These are phyloP conservation scores for Acrocephalus arundinaceus DNA, from an alignment of 2,113 vertebrate genomes.

Conservation along the genomic window DNA sequence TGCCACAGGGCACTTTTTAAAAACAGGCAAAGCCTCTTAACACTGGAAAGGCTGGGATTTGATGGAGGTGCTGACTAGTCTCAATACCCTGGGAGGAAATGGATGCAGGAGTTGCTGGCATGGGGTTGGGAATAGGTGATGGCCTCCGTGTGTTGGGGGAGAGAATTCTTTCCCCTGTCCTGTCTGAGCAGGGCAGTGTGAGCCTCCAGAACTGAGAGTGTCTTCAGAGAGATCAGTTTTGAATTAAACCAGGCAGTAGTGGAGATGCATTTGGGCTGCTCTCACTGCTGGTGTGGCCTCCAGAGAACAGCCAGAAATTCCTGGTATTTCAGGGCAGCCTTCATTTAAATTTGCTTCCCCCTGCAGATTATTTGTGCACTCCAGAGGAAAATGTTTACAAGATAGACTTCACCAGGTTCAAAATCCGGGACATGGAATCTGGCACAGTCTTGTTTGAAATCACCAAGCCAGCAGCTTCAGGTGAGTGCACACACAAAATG, in stretches of 20 bases:
- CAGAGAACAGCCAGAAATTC: neutral
- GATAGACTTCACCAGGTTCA: slow-evolving; percentile 98
- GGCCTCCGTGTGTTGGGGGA: neutral
- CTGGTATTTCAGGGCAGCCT: neutral
- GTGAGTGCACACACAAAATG: slow-evolving; percentile 65
- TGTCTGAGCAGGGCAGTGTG: neutral
- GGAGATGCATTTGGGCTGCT: neutral
- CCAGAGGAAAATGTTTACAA: slow-evolving; percentile 96
- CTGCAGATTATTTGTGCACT: slow-evolving; percentile 91
- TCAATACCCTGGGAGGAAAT: neutral
- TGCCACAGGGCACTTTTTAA: slow-evolving; percentile 56
- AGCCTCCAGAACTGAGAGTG: neutral
- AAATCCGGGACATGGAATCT: slow-evolving; percentile 98
- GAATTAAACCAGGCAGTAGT: neutral
- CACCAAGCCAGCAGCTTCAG: slow-evolving; percentile 89
- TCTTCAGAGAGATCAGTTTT: neutral
- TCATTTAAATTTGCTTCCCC: neutral
- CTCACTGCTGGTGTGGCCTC: neutral
- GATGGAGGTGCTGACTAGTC: neutral
- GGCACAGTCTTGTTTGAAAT: slow-evolving; percentile 97
- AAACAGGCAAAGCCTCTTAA: slow-evolving; percentile 64
- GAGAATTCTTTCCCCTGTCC: neutral
- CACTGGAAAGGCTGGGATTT: neutral
- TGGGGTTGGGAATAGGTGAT: neutral
- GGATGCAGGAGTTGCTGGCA: neutral